These are phyloP conservation scores for Eristalinus sepulchralis DNA, from an alignment of 2,888 invertebrate species.

Conservation along the genomic window DNA sequence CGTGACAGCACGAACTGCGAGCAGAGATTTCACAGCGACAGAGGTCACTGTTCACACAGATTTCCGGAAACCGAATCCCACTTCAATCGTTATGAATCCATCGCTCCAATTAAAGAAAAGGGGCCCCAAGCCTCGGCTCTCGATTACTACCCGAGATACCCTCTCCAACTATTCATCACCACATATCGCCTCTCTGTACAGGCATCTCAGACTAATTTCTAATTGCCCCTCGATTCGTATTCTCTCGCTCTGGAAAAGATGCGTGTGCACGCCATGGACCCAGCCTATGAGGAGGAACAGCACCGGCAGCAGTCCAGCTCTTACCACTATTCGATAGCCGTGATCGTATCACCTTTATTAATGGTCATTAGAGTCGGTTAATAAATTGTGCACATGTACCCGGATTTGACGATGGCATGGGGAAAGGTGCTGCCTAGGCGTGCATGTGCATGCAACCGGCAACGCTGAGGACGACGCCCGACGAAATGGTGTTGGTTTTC, in stretches of 20 bases:
- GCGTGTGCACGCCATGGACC: slow-evolving; percentile 63
- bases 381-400: slow-evolving; percentile 63
- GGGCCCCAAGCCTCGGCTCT: background rate
- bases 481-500: slow-evolving; percentile 63
- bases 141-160: background rate
- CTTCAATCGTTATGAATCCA: background rate
- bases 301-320: slow-evolving; percentile 13
- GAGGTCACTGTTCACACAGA: background rate
- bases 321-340: slow-evolving; percentile 11
- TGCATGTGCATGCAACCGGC: slow-evolving; percentile 39
- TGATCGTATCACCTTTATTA: slow-evolving; percentile 68
- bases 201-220: slow-evolving; percentile 44
- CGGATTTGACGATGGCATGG: slow-evolving; percentile 8
- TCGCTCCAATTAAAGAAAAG: background rate
- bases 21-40: background rate
- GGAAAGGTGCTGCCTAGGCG: slow-evolving; percentile 1
- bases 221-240: slow-evolving; percentile 47
- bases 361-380: slow-evolving; percentile 70
- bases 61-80: background rate
- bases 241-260: slow-evolving; percentile 20
- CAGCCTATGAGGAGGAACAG: background rate
- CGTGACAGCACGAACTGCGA: background rate
- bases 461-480: slow-evolving; percentile 18
- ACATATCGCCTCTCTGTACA: background rate
- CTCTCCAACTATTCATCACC: background rate